Base-by-base conservation (phyloP, 2,797 vertebrate genomes). In the Cirrhinus mrigala region DNA sequence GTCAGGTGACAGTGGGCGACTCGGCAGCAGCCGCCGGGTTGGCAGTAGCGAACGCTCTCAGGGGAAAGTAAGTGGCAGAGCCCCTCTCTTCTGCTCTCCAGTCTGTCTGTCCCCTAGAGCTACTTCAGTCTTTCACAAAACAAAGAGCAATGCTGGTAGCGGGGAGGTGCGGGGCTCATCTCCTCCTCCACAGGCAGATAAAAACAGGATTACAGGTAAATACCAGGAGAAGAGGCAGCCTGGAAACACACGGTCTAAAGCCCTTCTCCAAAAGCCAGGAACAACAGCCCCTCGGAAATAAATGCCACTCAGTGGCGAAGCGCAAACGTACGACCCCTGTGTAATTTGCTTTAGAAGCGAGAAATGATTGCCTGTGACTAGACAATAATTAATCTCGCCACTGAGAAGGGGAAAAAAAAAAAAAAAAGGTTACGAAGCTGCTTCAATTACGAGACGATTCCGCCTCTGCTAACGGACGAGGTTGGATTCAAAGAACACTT, bases 181-280 rank as follows among this genome's bases (percentile, higher is more conserved):
- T 80, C 66, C 89, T 87, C 88, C 82, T 90, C 88, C 85, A 82
- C 90, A 92, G 90, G 92, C 90, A 91, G 91, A 91, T 91, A 91
- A 90, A 90, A 90, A 92, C 84, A 90, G 85, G 91, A 93, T 93
- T 91, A 92, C 92, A 93, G 92, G 92, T 93, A 92, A 93, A 93
- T 64, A 92, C 87, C 88, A 87, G 91, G 91, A 66, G 62, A 86
- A 91, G 92, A 89, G 90, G 90, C 90, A 90, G 91, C 87, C 87
- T 86, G 80, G 69, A 81, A 80, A 82, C 54, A 80, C 37, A 79
- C 70, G 15, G 79, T 79, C 71, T 80, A 76, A 73, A 80, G 27
- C 60, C 69, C 68, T 56, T 73, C 76, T 87, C 73, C 75, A 33
- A 81, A 89, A 82, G 44, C 20, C 48, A 78, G 33, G 33, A 78